Percentiles rank a stretch among this genome's conserved stretches.
These are phyloP conservation scores for Melanotaenia pygmaea DNA, from an alignment of 2,797 vertebrate species.

Conservation along the genomic window DNA sequence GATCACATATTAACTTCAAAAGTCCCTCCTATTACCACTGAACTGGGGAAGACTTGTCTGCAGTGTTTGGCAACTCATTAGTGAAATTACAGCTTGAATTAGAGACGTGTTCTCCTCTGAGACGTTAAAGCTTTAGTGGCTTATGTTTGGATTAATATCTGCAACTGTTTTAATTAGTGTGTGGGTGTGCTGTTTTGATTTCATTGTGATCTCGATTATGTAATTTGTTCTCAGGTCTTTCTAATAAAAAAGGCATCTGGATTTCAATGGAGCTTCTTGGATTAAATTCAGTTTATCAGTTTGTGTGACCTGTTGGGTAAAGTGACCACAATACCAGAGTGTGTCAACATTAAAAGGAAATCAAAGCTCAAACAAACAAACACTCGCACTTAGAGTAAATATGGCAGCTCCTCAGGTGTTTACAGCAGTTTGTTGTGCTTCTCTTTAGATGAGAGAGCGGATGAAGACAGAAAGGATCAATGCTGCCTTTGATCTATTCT, in stretches of 20 bases:
- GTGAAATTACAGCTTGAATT: constrained; percentile 19
- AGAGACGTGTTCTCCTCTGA: constrained; percentile 5
- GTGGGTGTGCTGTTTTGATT: background rate
- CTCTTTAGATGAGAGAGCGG: constrained; percentile 59
- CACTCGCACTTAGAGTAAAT: background rate
- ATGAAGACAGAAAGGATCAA: constrained; percentile 71
- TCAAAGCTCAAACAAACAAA: constrained; percentile 2
- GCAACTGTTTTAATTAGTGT: constrained; percentile 29
- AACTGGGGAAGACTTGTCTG: background rate
- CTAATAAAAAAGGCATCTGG: background rate
- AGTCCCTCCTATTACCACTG: constrained; percentile 8
- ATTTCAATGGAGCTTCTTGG: constrained; percentile 1
- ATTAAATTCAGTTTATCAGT: constrained; percentile 7
- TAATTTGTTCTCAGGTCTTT: constrained; percentile 3
- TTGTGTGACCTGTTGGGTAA: constrained; percentile 5
- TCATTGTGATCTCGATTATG: background rate
- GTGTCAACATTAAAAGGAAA: constrained; percentile 19
- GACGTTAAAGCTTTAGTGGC: constrained; percentile 20
- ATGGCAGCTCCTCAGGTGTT: constrained; percentile 16
- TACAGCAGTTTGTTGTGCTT: constrained; percentile 38
- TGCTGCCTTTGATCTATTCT: constrained; percentile 73
- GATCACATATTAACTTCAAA: constrained; percentile 20
- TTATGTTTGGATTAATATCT: constrained; percentile 22
- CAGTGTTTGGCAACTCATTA: constrained; percentile 17
- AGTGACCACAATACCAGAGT: background rate